Evolutionary conservation across 2,113 vertebrate genomes (phyloP), one percentile per base, ranked within the genome.

Genomic region (Tautogolabrus adspersus): DNA sequence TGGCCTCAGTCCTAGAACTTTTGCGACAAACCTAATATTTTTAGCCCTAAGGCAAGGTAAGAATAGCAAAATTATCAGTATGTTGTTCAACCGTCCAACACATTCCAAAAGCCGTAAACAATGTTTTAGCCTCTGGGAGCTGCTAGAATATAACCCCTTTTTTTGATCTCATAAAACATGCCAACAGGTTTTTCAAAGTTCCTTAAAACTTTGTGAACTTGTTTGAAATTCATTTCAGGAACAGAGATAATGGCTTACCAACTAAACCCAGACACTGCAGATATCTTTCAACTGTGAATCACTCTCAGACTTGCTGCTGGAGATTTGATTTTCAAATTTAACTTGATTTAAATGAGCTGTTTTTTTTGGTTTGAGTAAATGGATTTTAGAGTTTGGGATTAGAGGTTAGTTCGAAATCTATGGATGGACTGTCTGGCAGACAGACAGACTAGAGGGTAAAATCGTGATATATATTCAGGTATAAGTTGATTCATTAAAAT

Each of bases 41-140:
- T 38, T 12, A 19, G 21, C 51, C 63, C 51, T 57, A 13, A 54
- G 67, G 67, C 21, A 57, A 65, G n/a, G 30, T 30, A 52, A 63
- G 37, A 62, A 46, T 10, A 72, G 6, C 3, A 62, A 68, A 66
- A 42, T 64, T 11, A 34, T 51, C 26, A 79, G 16, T 44, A 40
- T 64, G 61, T 68, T 70, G 37, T 64, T 75, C 38, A 75, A 66
- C 55, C n/a, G 58, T 42, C 18, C 26, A 70, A 44, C 60, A 63
- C 21, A 46, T 66, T 58, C 3, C 51, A 63, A 3, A 3, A 65
- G 30, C 10, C 66, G 60, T 62, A 21, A 75, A 72, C n/a, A 66
- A 70, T 2, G 12, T 12, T 38, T 34, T 6, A n/a, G 51, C 69
- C 66, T 65, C 16, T 56, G 70, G 61, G 15, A 76, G 26, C 61